Evolutionary conservation across 1,140 invertebrate genomes (phyloP), one percentile per base, ranked within the genome.

Genomic region (Cydia fagiglandana): DNA sequence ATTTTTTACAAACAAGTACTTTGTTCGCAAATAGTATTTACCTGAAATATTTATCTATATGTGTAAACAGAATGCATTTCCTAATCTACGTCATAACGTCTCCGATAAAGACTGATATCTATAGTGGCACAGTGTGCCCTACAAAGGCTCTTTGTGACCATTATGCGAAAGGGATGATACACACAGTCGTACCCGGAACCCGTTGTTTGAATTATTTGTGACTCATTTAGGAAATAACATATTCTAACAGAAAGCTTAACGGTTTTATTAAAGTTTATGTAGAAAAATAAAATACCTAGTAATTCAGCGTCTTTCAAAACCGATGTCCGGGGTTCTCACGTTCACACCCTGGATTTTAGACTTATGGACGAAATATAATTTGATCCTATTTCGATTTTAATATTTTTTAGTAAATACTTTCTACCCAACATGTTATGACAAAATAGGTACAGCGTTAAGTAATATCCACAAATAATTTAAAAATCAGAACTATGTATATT

Each of bases 181-280:
- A 20, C 56, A 61, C 9, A 20, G 6, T 17, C 53, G 53, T 56
- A 86, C 83, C 80, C 76, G 73, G 84, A 86, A 87, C 61, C 78
- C 76, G 77, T 64, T 81, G 76, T 83, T 82, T 80, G 78, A 76
- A 66, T 79, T 80, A 80, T 78, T 84, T 85, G 81, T 84, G n/a
- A 70, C 66, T n/a, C 74, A 75, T 30, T 73, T 9, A 47, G 34
- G 53, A 70, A 70, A 70, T 17, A 61, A n/a, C 5, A 61, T 24
- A 61, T 10, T 61, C 7, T 61, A 61, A 56, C 15, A 17, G 53
- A 12, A 53, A 13, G n/a, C n/a, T n/a, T n/a, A n/a, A n/a, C n/a
- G n/a, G 15, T 56, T n/a, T 7, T 56, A 17, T n/a, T 50, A 50
- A 50, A n/a, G 12, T 4, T 15, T 50, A 50, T n/a, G 5, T 50